Conservation (phyloP, 2,113 vertebrate genomes). For the Paramisgurnus dabryanus region DNA sequence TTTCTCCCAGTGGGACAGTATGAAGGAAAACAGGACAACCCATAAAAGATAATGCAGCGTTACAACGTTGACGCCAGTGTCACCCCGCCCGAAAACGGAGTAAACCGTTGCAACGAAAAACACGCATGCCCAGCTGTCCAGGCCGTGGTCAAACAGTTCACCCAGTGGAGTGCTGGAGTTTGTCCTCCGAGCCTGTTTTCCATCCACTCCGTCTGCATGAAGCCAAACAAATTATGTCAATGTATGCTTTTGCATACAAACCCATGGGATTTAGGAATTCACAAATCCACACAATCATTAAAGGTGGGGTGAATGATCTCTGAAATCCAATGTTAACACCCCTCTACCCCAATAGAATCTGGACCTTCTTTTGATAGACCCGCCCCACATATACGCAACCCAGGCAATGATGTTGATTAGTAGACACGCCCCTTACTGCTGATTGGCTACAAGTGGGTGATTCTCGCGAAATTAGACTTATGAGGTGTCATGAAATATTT, state of each 20-base stretch:
- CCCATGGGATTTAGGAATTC: too few species aligned
- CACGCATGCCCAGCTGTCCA: conserved; percentile 98
- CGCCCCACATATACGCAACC: too few species aligned
- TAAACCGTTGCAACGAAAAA: conserved; percentile 97
- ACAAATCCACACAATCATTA: too few species aligned
- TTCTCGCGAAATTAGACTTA: too few species aligned
- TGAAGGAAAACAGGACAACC: conserved; percentile 98
- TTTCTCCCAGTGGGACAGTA: conserved; percentile 99
- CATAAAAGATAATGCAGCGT: conserved; percentile 92
- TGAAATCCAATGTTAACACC: too few species aligned
- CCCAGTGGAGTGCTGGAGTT: conserved; percentile 95
- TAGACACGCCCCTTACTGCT: too few species aligned
- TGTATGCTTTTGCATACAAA: neutral
- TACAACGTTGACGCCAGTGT: conserved; percentile 86
- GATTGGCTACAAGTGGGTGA: too few species aligned
- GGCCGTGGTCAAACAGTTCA: conserved; percentile 96
- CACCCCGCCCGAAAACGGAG: conserved; percentile 92
- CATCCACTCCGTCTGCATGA: conserved; percentile 89
- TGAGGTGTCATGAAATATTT: too few species aligned
- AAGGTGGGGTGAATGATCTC: too few species aligned
- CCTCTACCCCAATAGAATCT: too few species aligned
- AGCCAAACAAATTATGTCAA: neutral
- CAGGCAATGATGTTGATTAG: too few species aligned
- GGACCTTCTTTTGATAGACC: too few species aligned
- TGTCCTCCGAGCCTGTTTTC: conserved; percentile 94